Conservation (phyloP, 2,113 vertebrate species). For the Aix galericulata region DNA sequence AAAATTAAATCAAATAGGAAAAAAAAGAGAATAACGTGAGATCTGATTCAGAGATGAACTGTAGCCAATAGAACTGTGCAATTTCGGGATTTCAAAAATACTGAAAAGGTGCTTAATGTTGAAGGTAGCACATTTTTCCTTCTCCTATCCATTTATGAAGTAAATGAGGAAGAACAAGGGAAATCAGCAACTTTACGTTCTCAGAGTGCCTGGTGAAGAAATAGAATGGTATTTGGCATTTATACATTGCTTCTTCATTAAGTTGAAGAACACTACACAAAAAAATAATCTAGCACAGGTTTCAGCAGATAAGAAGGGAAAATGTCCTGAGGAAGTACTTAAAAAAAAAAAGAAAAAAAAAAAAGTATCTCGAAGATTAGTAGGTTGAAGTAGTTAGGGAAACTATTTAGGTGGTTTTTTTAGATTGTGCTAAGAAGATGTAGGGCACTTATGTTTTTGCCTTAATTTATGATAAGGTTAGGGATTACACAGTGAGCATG, state of each 20-base stretch:
- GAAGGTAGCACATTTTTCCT: background rate
- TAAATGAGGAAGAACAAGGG: background rate
- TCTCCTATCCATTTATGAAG: background rate
- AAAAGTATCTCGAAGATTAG: background rate
- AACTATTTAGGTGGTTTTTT: background rate
- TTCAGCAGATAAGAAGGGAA: fast-evolving
- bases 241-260: background rate
- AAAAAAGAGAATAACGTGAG: background rate
- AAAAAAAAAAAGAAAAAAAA: background rate
- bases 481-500: background rate
- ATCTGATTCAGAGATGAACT: background rate
- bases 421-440: background rate
- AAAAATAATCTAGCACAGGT: background rate
- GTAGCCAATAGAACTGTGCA: background rate
- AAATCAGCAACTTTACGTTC: background rate
- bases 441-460: background rate
- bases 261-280: background rate
- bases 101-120: background rate
- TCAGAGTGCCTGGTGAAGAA: background rate
- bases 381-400: background rate
- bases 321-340: background rate
- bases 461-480: background rate
- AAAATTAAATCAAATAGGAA: background rate
- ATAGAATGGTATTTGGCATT: background rate
- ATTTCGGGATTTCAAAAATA: background rate